Conservation (phyloP, 2,797 vertebrate species). For the Aselliscus stoliczkanus region DNA sequence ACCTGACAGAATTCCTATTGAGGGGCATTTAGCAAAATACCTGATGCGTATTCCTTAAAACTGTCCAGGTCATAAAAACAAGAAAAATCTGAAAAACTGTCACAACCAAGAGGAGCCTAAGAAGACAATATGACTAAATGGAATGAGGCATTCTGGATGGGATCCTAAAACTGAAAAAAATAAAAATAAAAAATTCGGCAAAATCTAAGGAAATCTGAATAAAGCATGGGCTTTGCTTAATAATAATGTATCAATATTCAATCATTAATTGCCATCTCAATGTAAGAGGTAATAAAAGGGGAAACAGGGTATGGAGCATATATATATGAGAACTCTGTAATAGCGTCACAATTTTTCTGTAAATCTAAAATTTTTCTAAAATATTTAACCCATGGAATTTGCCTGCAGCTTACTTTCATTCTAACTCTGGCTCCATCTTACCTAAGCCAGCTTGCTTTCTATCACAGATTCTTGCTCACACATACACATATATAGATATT, state of each 20-base stretch:
- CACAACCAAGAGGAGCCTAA: background rate
- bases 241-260: background rate
- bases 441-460: background rate
- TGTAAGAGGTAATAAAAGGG: background rate
- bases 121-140: background rate
- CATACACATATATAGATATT: background rate
- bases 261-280: background rate
- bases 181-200: background rate
- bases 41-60: background rate
- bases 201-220: background rate
- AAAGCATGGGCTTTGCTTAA: background rate
- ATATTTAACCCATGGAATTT: conserved; percentile 29
- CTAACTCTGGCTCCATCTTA: background rate
- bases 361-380: background rate
- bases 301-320: background rate
- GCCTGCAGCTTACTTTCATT: conserved; percentile 47
- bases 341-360: background rate
- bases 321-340: background rate
- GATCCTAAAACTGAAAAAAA: background rate
- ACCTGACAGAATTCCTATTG: background rate
- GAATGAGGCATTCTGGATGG: no score
- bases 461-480: background rate
- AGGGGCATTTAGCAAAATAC: background rate
- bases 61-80: background rate
- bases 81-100: background rate